Evolutionary conservation across 2,888 invertebrate species (phyloP).

Genomic region (Spisula solida): DNA sequence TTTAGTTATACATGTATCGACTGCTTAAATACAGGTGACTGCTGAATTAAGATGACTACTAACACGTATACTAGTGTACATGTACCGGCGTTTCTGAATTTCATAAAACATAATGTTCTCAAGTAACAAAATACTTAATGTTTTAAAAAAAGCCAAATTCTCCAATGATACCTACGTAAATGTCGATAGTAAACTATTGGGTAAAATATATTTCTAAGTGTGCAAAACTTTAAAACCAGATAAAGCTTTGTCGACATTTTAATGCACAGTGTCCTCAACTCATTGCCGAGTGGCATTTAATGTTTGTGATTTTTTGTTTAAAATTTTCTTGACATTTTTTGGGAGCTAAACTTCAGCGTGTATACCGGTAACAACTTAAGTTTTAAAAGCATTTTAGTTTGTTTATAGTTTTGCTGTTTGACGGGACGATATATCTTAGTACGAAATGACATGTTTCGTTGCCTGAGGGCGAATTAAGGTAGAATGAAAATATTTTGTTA

Average conservation of each 20-base stretch:
- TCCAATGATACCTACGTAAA: no score
- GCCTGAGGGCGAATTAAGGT: conserved; percentile 29
- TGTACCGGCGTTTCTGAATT: no score
- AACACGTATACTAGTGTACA: no score
- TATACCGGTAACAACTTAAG: conserved; percentile 20
- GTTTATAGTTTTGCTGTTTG: conserved; percentile 27
- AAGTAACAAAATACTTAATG: no score
- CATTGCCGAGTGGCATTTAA: neutral
- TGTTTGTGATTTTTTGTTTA: neutral
- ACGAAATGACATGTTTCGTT: conserved; percentile 26
- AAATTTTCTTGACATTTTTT: conserved; percentile 14
- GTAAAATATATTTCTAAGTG: no score
- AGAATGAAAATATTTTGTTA: conserved; percentile 29
- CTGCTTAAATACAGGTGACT: no score
- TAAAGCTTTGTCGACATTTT: neutral
- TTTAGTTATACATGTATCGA: no score
- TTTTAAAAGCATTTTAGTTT: conserved; percentile 26
- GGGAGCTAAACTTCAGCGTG: neutral
- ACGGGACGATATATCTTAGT: neutral
- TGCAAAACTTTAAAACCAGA: neutral
- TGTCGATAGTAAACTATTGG: no score
- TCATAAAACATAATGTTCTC: no score
- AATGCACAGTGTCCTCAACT: neutral
- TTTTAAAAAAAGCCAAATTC: no score
- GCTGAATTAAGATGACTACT: no score